A percentile compares a stretch with the other conserved stretches of the same genome.
phyloP scores from a whole-genome alignment of 2,113 vertebrate genomes.

The Ammodramus savannarum region DNA sequence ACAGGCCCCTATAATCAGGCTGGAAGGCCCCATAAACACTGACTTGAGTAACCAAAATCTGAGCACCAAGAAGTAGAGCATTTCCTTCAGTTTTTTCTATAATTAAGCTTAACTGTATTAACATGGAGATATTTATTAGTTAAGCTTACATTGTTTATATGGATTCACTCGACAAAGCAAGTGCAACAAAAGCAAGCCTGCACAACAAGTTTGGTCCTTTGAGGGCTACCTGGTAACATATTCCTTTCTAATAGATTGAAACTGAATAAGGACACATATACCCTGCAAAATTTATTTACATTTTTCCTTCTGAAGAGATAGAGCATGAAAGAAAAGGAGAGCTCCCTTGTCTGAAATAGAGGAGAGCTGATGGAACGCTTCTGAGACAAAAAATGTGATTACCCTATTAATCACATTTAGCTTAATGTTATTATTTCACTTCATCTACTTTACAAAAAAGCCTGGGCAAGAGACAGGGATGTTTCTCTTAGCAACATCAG shows the following conservation, averaged over 20 bases:
- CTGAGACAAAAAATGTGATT: conserved; percentile 19
- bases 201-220: not conserved
- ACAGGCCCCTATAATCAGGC: not conserved
- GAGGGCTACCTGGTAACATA: not conserved
- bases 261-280: not conserved
- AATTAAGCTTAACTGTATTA: not conserved
- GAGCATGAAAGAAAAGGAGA: not conserved
- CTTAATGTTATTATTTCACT: conserved; percentile 30
- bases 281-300: not conserved
- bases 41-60: not conserved
- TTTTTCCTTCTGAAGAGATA: not conserved
- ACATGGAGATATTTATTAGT: not conserved
- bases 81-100: not conserved
- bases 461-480: not conserved
- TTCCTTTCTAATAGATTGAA: not conserved
- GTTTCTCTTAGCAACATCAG: not conserved
- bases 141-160: not conserved
- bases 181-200: not conserved
- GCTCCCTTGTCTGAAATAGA: not conserved
- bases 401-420: conserved; percentile 32
- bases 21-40: not conserved
- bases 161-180: not conserved
- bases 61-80: not conserved
- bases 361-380: not conserved
- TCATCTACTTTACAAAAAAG: not conserved